Conservation (phyloP, 2,888 invertebrate species). For the Lasioglossum vierecki region DNA sequence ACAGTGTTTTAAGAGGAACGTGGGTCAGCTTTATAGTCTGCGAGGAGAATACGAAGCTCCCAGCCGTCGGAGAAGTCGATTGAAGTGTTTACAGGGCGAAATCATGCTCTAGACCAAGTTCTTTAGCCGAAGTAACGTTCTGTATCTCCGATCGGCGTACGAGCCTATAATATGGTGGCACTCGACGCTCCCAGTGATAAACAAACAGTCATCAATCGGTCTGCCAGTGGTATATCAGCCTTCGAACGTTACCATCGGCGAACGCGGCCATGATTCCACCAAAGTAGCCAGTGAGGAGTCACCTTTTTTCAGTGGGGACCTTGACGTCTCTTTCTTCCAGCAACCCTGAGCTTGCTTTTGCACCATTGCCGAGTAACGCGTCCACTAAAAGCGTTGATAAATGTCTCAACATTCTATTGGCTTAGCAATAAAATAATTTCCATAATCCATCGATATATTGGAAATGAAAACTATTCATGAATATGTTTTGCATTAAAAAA, state of each 20-base stretch:
- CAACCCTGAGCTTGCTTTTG: neutral
- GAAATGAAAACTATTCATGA: no score
- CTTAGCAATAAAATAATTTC: no score
- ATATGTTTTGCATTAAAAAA: no score
- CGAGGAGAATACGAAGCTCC: neutral
- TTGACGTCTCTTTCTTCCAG: slow-evolving; percentile 6
- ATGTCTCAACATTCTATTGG: neutral
- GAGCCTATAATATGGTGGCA: slow-evolving; percentile 32
- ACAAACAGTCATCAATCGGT: slow-evolving; percentile 47
- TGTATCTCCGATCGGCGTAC: neutral
- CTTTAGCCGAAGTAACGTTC: neutral
- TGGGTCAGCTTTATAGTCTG: neutral
- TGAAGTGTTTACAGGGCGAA: slow-evolving; percentile 36
- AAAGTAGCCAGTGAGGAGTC: neutral
- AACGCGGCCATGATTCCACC: neutral
- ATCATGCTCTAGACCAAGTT: slow-evolving; percentile 17
- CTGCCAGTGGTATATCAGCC: slow-evolving; percentile 12
- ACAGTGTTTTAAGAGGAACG: no score
- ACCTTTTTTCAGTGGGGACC: neutral
- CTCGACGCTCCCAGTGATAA: slow-evolving; percentile 43
- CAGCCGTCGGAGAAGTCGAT: slow-evolving; percentile 8
- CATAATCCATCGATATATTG: no score
- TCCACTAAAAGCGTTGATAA: neutral
- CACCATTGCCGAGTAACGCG: neutral
- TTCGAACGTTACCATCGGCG: slow-evolving; percentile 14